phyloP scores from a whole-genome alignment of 2,888 invertebrate genomes.

The Melanostoma scalare region DNA sequence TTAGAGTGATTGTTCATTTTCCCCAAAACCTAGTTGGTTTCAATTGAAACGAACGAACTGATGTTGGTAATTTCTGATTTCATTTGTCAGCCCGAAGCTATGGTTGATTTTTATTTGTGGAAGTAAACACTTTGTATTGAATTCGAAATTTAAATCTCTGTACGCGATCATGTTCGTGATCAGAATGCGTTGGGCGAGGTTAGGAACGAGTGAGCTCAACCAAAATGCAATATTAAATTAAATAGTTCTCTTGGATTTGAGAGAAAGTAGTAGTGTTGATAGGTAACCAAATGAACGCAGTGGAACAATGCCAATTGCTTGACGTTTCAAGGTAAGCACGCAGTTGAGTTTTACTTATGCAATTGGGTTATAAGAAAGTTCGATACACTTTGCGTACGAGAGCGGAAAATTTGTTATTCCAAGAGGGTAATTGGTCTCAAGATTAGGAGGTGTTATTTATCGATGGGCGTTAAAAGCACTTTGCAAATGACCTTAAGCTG shows the following conservation, averaged over 20 bases:
- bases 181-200: constrained; percentile 53
- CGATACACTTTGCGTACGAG: constrained; percentile 55
- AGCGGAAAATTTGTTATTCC: constrained; percentile 32
- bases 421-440: constrained; percentile 25
- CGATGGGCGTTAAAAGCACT: constrained; percentile 32
- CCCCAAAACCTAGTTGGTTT: background rate
- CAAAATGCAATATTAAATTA: constrained; percentile 27
- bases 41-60: constrained; percentile 4
- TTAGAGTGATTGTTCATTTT: constrained; percentile 10
- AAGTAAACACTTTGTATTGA: constrained; percentile 10
- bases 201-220: constrained; percentile 8
- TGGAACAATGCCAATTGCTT: constrained; percentile 49
- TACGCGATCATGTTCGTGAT: constrained; percentile 45
- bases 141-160: constrained; percentile 31
- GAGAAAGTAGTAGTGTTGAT: constrained; percentile 45
- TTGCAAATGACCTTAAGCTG: constrained; percentile 34
- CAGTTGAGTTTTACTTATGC: constrained; percentile 47
- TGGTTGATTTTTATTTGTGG: background rate
- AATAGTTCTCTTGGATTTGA: constrained; percentile 46
- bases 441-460: constrained; percentile 25
- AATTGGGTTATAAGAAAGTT: constrained; percentile 67
- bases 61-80: constrained; percentile 5
- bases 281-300: background rate
- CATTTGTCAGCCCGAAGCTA: background rate
- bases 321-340: constrained; percentile 61